These are phyloP conservation scores for Coenonympha arcania DNA, from an alignment of 2,888 invertebrate species.

Conservation along the genomic window DNA sequence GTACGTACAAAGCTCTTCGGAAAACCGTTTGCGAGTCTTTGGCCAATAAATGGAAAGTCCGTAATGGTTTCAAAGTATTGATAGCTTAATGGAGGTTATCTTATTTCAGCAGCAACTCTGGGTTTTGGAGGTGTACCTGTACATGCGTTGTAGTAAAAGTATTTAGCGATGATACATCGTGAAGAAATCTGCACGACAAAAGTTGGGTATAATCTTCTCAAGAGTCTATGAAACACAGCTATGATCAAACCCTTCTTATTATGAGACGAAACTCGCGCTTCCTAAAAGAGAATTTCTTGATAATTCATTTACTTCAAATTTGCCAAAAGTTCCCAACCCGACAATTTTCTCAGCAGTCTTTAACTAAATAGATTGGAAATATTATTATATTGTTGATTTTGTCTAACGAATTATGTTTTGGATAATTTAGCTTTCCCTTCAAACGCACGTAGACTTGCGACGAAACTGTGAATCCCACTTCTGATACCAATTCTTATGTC, in stretches of 20 bases:
- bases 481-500: too few relatives aligned
- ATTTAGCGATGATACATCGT: too few relatives aligned
- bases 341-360: not conserved
- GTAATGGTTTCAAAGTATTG: not conserved
- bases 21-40: not conserved
- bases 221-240: too few relatives aligned
- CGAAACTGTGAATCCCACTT: not conserved
- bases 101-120: not conserved
- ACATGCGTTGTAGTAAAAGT: too few relatives aligned
- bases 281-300: not conserved
- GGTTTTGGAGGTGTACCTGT: too few relatives aligned
- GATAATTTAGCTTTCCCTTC: conserved; percentile 5
- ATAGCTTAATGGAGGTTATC: not conserved
- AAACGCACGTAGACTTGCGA: not conserved
- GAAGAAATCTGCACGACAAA: not conserved
- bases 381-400: conserved; percentile 12
- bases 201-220: not conserved
- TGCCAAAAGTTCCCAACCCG: not conserved
- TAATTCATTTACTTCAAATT: not conserved
- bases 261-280: too few relatives aligned
- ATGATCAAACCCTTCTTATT: too few relatives aligned
- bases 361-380: conserved; percentile 9
- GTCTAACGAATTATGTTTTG: conserved; percentile 3
- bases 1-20: not conserved
- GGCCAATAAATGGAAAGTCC: not conserved